Conservation (phyloP, 2,113 vertebrate genomes). For the Mobula hypostoma region DNA sequence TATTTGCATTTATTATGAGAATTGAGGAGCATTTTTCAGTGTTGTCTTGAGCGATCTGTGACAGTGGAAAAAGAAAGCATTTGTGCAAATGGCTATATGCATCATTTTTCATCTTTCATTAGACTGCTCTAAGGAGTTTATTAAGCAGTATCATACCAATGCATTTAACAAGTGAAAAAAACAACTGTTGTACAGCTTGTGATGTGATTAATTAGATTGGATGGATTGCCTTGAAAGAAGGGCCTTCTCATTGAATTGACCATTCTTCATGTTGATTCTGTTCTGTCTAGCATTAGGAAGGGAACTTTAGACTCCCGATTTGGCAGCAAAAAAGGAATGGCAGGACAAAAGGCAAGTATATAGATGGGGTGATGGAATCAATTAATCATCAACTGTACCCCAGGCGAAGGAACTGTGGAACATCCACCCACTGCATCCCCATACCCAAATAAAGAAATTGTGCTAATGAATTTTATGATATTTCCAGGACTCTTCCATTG, state of each 20-base stretch:
- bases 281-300: neutral
- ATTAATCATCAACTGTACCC: neutral
- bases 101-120: neutral
- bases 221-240: neutral
- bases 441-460: neutral
- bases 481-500: neutral
- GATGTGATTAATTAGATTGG: neutral
- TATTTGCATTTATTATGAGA: conserved; percentile 11
- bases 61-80: neutral
- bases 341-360: neutral
- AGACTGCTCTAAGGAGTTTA: neutral
- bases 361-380: neutral
- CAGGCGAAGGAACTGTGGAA: neutral
- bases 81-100: neutral
- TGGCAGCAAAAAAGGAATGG: neutral
- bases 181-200: too few species aligned
- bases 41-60: neutral
- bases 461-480: neutral
- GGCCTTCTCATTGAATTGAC: neutral
- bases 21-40: neutral
- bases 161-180: neutral
- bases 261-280: neutral
- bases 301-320: neutral
- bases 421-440: neutral
- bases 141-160: neutral